Evolutionary conservation across 2,113 vertebrate genomes (phyloP), one percentile per base, ranked within the genome.

Genomic region (Irena cyanogastra): DNA sequence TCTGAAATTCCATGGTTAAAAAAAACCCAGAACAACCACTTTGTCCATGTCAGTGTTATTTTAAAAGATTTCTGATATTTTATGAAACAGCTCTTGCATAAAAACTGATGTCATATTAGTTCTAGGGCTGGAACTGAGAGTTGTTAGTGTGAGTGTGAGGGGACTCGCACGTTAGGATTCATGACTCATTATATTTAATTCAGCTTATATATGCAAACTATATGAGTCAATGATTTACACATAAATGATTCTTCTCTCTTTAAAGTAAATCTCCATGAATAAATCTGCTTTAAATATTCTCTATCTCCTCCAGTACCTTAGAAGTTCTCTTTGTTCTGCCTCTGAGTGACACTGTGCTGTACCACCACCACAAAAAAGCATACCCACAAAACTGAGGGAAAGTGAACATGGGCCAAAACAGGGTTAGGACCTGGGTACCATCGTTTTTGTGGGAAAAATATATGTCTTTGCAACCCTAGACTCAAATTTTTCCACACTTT

Each of bases 231-330:
- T 68, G 57, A 49, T 92, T 89, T 94, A 49, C 59, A 86, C 50
- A 74, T 13, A 72, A 85, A 83, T 60, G 0, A 50, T 83, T 89
- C 45, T 91, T 87, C 60, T 50, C 33, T 70, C 20, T 75, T 89
- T 74, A 44, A 83, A 65, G 56, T n/a, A 45, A 15, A 5, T 42
- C 35, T 35, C 33, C 17, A 47, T 42, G 14, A 91, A 83, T 60
- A 81, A 81, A 59, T 66, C 47, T 59, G 16, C 47, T 74, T 89
- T 75, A 89, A 54, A 39, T 57, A 54, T 30, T 70, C 21, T 47
- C 30, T 28, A 0, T 72, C n/a, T 92, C 22, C 11, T 69, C 8
- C 0, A 0, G 4, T 44, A 31, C 33, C 28, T 61, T 53, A 50
- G 28, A 87, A 77, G n/a, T 16, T 81, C n/a, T 42, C 6, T 74